Base-by-base conservation (phyloP, 2,888 invertebrate species). In the Epirrhoe tristata region DNA sequence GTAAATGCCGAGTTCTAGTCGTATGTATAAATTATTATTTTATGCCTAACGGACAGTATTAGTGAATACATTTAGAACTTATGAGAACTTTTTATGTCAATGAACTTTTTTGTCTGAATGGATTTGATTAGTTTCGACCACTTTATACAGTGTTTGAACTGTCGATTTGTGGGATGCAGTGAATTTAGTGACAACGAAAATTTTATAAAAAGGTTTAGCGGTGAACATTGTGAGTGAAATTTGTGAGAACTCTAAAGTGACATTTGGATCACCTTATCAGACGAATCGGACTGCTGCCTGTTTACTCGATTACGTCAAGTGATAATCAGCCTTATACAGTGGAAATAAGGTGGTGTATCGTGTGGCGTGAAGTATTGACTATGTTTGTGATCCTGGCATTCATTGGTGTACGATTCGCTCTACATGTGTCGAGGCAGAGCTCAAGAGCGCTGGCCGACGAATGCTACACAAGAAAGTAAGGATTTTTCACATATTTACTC, bases 301-400 rank as follows among this genome's bases (percentile, higher is more conserved):
- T 24, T 24, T 24, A 24, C 24, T 24, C 24, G 3, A 32, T 32
- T 5, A 50, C 46, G 0, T 5, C 53, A 62, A 69, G 31, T 70
- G 56, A 64, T 70, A 55, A 36, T 59, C 58, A 70, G 32, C 12
- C 55, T 57, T 71, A 64, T 66, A 58, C 12, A 53, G 65, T 63
- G 66, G 59, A 63, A 62, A 59, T 66, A 73, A 67, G 60, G 73
- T 63, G 50, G 16, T 17, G 61, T 74, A 80, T 82, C 76, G 60
- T 79, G 79, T 82, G 80, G 61, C 62, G 67, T 64, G 71, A 62
- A 58, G 52, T 52, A 56, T 59, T 73, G 78, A 89, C 84, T 85
- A 92, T 93, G 93, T 86, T 93, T 77, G 92, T 92, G 85, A 91
- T 93, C 71, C 79, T 93, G 63, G 93, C 92, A 16, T 93, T 91